Base-by-base conservation (phyloP, 2,113 vertebrate species). In the Baryphthengus martii region DNA sequence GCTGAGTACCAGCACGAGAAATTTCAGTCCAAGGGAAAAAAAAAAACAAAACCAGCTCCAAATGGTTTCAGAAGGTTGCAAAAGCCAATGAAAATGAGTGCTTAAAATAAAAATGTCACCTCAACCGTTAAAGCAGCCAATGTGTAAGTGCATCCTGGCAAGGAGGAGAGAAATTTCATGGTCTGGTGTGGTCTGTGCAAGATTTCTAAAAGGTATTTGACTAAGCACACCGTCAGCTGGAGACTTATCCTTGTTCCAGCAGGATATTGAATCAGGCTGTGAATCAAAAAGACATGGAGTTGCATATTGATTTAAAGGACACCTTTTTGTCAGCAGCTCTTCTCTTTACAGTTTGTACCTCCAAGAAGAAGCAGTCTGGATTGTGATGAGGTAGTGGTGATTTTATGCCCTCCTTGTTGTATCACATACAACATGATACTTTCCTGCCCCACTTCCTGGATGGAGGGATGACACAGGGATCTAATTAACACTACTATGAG, bases 31-130 rank as follows among this genome's bases (percentile, higher is more conserved):
- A 5, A 28, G 23, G 49, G 20, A 1, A 45, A 80, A 76, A 91
- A 83, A 78, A 84, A 35, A 66, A 25, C 8, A 35, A 16, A 20
- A 19, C 42, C 20, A 53, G 18, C 26, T 80, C 79, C 33, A 85
- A 93, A 90, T 78, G 18, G 19, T 86, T 91, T 88, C 66, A 89
- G 83, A 88, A 78, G 52, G 37, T 65, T 93, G 52, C 66, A 59
- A 72, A 92, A 95, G 50, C 70, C 93, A 94, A 39, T 82, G 52
- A 91, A 93, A 95, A 89, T 55, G 90, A 91, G 40, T 45, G 61
- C 66, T 92, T 89, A 71, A 85, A 94, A 91, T 91, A 83, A 74
- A 88, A 96, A 10, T 68, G 45, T 29, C 67, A 89, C 55, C 49
- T 96, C 79, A 82, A 55, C 80, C 93, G 78, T 61, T 92, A 88